Evolutionary conservation across 2,888 invertebrate species (phyloP), one percentile per base, ranked within the genome.

Genomic region (Ophioninae sp.): DNA sequence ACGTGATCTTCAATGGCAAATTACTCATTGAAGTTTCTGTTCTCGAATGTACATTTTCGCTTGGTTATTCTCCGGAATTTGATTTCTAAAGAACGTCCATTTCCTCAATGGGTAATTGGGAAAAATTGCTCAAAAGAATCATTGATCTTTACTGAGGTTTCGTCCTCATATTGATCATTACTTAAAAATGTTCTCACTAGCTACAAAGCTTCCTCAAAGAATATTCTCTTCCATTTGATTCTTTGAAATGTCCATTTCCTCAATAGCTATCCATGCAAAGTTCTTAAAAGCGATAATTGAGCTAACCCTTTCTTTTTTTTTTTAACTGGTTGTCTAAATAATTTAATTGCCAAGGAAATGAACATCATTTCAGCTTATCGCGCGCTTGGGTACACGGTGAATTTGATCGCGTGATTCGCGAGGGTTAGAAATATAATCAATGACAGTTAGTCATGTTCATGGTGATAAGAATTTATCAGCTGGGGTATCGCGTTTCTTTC

Each of bases 381-480:
- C 39, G 57, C 37, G 17, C 6, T n/a, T 57, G 39, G 70, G 20
- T 56, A 37, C 73, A 56, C 41, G 41, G 73, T 8, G n/a, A 44
- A 21, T 44, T 74, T 50, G 23, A 23, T 30, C 20, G 20, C 61
- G 44, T n/a, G 37, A 65, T 13, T 37, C 30, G 17, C 30, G 62
- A 17, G 50, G 10, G 23, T 20, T 74, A 30, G 44, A 44, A 62
- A 64, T 23, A 74, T 23, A 74, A 30, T 41, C 44, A 30, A 62
- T n/a, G 73, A 64, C 23, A 62, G 30, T 74, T 6, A n/a, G 62
- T n/a, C 62, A 23, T 62, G 39, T 74, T 62, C 62, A 13, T 62
- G 44, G 41, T n/a, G 50, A 50, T 50, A 62, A 64, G 50, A 64
- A 23, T 23, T 59, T 59, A 72, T 70, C 72, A 59, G 21, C 10